These are phyloP conservation scores for Batillaria attramentaria DNA, from an alignment of 1,140 invertebrate genomes.

Conservation along the genomic window DNA sequence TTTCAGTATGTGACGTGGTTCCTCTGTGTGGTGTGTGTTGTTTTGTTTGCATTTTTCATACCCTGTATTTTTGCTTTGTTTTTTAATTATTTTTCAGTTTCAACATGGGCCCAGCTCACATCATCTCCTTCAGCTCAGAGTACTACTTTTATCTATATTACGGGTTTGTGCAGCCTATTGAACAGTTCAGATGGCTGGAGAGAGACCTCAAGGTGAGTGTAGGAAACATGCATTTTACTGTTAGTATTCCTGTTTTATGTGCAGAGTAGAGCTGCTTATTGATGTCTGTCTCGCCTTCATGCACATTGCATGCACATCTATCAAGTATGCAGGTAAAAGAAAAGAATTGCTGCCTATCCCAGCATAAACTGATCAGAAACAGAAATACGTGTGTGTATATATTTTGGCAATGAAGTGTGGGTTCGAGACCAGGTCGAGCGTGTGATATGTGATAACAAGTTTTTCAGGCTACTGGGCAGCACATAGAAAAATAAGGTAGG, in stretches of 20 bases:
- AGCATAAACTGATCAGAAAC: too few relatives aligned
- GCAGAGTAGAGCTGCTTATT: neutral
- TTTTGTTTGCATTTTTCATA: too few relatives aligned
- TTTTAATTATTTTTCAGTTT: slow-evolving; percentile 66
- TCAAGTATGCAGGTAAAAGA: neutral
- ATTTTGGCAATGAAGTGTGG: too few relatives aligned
- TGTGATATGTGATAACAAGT: too few relatives aligned
- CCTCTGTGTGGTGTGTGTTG: too few relatives aligned
- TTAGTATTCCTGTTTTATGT: neutral
- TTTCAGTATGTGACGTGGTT: too few relatives aligned
- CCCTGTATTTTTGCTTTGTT: too few relatives aligned
- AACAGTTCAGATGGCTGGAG: slow-evolving; percentile 81
- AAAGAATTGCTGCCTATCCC: neutral
- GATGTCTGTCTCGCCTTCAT: neutral
- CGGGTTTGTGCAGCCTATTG: slow-evolving; percentile 83
- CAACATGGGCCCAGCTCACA: slow-evolving; percentile 90
- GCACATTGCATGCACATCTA: neutral
- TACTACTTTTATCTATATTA: slow-evolving; percentile 92
- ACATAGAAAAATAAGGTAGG: too few relatives aligned
- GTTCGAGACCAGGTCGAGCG: too few relatives aligned
- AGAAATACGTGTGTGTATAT: too few relatives aligned
- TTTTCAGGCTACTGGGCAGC: too few relatives aligned
- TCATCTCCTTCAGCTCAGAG: slow-evolving; percentile 89
- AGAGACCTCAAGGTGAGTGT: slow-evolving; percentile 64
- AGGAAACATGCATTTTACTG: neutral